Base-by-base conservation (phyloP, 2,888 invertebrate genomes). In the Scrobipalpa atriplicella region DNA sequence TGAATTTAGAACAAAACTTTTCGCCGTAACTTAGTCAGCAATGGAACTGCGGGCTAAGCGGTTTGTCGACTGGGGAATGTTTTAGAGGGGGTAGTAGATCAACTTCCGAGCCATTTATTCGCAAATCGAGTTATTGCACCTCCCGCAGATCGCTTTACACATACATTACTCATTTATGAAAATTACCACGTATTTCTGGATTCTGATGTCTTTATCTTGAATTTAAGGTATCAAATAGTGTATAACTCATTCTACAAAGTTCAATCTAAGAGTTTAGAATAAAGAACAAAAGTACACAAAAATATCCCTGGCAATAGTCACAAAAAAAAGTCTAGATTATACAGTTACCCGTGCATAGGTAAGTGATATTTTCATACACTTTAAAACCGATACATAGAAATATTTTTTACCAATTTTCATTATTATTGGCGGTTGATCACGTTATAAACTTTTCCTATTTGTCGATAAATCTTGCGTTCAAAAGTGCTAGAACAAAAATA, bases 51-150 rank as follows among this genome's bases (percentile, higher is more conserved):
- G 74, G 73, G 71, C 74, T 74, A 78, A 77, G 83, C 54, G 83
- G 81, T 86, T 84, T 74, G 75, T 83, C 79, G 81, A 82, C 77
- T 77, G 75, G 73, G 70, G 75, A 72, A 73, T 75, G 70, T 68
- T 72, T 73, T 71, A 69, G 73, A 73, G 79, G 76, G 76, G 75
- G 80, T 82, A 77, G 84, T 89, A 89, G 88, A 89, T 90, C 88
- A 89, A 87, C 87, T 92, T 91, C 89, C 90, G 75, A 83, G 82
- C 87, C 90, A 90, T 90, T 92, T 89, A 88, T 87, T 89, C 87
- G 81, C 84, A 88, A 90, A 91, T 91, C 90, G 85, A 87, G 89
- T 90, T 90, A 90, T 90, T 89, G 90, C 90, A 89, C 87, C 86
- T 86, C 86, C 74, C 84, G 82, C 82, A 80, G 85, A 86, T 86